phyloP scores from a whole-genome alignment of 2,797 vertebrate genomes.

The Pristis pectinata region DNA sequence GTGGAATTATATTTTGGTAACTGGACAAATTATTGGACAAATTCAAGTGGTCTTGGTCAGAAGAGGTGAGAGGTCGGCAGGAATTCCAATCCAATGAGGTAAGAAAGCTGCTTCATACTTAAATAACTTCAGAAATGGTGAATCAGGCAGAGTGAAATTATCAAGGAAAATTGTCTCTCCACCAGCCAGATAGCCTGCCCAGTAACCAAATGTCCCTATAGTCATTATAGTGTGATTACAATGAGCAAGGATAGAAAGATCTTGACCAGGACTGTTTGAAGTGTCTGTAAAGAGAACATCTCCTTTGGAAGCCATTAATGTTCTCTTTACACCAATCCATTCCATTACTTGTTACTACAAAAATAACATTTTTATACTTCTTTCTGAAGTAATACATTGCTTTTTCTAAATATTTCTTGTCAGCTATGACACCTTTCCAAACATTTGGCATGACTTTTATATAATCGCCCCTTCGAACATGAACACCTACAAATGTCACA shows the following conservation, averaged over 20 bases:
- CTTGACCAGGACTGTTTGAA: not conserved
- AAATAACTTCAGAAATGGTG: conserved; percentile 49
- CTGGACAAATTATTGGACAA: too few species aligned
- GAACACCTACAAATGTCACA: conserved; percentile 49
- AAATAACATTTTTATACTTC: conserved; percentile 43
- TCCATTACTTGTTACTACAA: conserved; percentile 49
- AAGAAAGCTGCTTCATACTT: conserved; percentile 50
- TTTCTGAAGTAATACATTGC: conserved; percentile 51
- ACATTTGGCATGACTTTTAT: conserved; percentile 44
- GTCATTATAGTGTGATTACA: conserved; percentile 55
- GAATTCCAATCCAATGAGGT: conserved; percentile 52
- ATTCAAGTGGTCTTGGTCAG: too few species aligned
- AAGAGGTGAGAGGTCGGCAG: conserved; percentile 47
- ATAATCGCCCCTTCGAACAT: conserved; percentile 51
- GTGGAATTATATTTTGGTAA: too few species aligned
- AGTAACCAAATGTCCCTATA: conserved; percentile 53
- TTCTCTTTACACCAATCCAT: conserved; percentile 51
- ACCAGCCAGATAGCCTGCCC: conserved; percentile 50
- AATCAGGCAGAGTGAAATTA: conserved; percentile 51
- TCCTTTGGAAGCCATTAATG: conserved; percentile 41
- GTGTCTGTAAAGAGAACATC: conserved; percentile 50
- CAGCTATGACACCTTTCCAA: conserved; percentile 50
- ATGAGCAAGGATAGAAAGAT: conserved; percentile 48
- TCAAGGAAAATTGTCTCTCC: conserved; percentile 50
- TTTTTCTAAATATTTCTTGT: conserved; percentile 44